These are phyloP conservation scores for Epistrophella euchroma DNA, from an alignment of 2,888 invertebrate species.

Conservation along the genomic window DNA sequence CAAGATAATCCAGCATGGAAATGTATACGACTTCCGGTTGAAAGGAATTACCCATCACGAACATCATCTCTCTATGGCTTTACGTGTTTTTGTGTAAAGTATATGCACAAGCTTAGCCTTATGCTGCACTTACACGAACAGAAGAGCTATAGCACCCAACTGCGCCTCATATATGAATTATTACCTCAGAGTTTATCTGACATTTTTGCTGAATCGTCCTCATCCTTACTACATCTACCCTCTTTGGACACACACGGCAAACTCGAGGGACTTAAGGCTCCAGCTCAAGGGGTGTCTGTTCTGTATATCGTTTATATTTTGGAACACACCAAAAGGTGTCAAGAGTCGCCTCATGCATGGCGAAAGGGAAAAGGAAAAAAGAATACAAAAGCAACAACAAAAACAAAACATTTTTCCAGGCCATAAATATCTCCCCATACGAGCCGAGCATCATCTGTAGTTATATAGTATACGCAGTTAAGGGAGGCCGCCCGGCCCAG, in stretches of 20 bases:
- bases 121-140: slow-evolving; percentile 18
- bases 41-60: slow-evolving; percentile 61
- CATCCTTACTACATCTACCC: neutral
- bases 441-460: slow-evolving; percentile 1
- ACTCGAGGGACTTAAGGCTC: slow-evolving; percentile 6
- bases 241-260: slow-evolving; percentile 11
- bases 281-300: slow-evolving; percentile 20
- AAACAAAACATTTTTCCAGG: slow-evolving; percentile 37
- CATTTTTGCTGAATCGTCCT: slow-evolving; percentile 63
- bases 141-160: neutral
- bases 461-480: neutral
- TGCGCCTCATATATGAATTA: slow-evolving; percentile 47
- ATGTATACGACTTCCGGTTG: slow-evolving; percentile 66
- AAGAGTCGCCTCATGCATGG: slow-evolving; percentile 25
- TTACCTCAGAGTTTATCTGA: slow-evolving; percentile 58
- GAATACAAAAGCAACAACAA: neutral
- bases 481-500: neutral
- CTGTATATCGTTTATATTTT: neutral
- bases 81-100: neutral
- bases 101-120: slow-evolving; percentile 30
- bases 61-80: slow-evolving; percentile 42
- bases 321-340: slow-evolving; percentile 50
- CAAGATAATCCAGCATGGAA: slow-evolving; percentile 49
- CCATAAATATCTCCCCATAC: slow-evolving; percentile 52
- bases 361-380: neutral